These are phyloP conservation scores for Lepidocyrtinus sp. DNA, from an alignment of 2,888 invertebrate species.

Conservation along the genomic window DNA sequence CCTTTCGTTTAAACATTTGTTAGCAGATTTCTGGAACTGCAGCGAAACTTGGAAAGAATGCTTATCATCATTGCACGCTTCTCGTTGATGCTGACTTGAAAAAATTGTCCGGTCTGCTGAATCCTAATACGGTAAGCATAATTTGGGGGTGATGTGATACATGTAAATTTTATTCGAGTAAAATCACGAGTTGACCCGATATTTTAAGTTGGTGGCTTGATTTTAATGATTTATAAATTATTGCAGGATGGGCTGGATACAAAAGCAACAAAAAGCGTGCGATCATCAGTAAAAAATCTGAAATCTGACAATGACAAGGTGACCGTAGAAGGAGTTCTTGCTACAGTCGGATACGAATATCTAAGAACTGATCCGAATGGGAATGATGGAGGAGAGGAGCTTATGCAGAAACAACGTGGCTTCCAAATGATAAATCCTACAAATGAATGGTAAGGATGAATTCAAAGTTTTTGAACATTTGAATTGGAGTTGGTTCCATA, in stretches of 20 bases:
- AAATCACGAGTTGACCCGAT: too few relatives aligned
- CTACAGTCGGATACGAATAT: conserved; percentile 88
- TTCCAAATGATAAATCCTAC: conserved; percentile 90
- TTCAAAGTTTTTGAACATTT: not conserved
- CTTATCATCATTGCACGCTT: conserved; percentile 98
- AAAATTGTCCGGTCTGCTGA: conserved; percentile 81
- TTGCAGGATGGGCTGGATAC: conserved; percentile 85
- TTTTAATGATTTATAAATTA: too few relatives aligned
- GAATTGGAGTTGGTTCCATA: conserved; percentile 21
- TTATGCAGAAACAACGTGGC: conserved; percentile 83
- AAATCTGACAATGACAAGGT: conserved; percentile 82
- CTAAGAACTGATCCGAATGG: conserved; percentile 84
- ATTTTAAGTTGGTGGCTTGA: too few relatives aligned
- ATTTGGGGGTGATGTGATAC: conserved; percentile 6
- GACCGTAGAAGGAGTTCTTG: conserved; percentile 81
- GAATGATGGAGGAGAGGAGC: conserved; percentile 74
- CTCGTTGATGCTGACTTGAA: conserved; percentile 88
- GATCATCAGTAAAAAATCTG: conserved; percentile 88
- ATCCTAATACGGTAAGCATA: conserved; percentile 81
- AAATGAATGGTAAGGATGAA: conserved; percentile 78
- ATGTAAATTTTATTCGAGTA: not conserved
- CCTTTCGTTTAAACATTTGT: not conserved
- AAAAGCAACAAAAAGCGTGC: conserved; percentile 88
- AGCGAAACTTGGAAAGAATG: conserved; percentile 89
- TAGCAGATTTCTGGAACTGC: conserved; percentile 94